These are phyloP conservation scores for Callitettix versicolor DNA, from an alignment of 1,140 invertebrate species.

Conservation along the genomic window DNA sequence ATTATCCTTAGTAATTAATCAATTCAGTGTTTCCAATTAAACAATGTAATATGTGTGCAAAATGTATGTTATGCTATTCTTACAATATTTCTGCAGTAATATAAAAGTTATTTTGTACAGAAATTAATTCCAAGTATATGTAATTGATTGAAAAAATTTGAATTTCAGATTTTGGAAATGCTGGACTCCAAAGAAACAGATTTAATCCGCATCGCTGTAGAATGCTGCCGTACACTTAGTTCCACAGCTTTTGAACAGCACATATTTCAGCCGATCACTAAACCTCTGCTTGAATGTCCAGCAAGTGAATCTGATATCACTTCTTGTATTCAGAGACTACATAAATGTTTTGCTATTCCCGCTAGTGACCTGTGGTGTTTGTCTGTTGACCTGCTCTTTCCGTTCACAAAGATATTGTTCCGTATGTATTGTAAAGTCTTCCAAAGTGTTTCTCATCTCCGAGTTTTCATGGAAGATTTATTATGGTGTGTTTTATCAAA, in stretches of 20 bases:
- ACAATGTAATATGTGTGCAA: too few species aligned
- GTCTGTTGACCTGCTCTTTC: slow-evolving; percentile 27
- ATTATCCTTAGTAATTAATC: too few species aligned
- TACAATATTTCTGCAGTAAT: too few species aligned
- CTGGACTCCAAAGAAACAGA: slow-evolving; percentile 6
- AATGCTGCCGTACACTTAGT: background rate
- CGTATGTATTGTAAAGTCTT: slow-evolving; percentile 30
- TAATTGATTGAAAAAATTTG: too few species aligned
- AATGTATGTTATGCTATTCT: too few species aligned
- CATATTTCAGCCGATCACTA: background rate
- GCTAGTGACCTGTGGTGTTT: slow-evolving; percentile 31
- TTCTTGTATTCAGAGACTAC: slow-evolving; percentile 32
- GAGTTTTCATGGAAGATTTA: slow-evolving; percentile 30
- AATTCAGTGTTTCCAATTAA: too few species aligned
- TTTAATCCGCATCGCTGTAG: slow-evolving; percentile 3
- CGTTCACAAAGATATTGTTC: slow-evolving; percentile 32
- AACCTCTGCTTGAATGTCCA: slow-evolving; percentile 1
- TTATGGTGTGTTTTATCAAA: slow-evolving; percentile 29
- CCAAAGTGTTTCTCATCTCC: slow-evolving; percentile 29
- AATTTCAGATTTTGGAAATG: slow-evolving; percentile 12
- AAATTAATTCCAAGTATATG: too few species aligned
- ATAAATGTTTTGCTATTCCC: slow-evolving; percentile 31
- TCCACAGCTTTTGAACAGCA: background rate
- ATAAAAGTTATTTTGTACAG: too few species aligned
- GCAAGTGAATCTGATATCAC: slow-evolving; percentile 29